A percentile compares a stretch with the other conserved stretches of the same genome.
phyloP scores from a whole-genome alignment of 30 jellyfish, hydroid and myxozoan genomes.

The Hydractinia echinata region DNA sequence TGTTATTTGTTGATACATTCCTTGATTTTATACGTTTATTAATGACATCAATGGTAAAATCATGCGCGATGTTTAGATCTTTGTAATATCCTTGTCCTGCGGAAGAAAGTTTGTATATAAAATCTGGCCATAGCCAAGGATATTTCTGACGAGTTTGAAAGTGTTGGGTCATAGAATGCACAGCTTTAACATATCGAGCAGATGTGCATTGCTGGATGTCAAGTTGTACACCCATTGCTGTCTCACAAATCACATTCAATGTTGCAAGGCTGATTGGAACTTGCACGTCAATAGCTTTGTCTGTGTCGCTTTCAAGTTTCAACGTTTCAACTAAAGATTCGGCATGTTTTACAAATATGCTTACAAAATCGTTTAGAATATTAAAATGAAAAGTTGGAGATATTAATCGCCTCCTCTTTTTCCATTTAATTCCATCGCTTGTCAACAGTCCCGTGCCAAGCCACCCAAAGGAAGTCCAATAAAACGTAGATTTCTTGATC shows the following conservation, averaged over 20 bases:
- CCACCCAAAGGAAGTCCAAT: slow-evolving; percentile 57
- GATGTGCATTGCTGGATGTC: slow-evolving; percentile 51
- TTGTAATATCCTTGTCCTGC: slow-evolving; percentile 17
- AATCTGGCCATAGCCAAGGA: slow-evolving; percentile 54
- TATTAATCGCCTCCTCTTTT: slow-evolving; percentile 56
- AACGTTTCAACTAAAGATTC: slow-evolving; percentile 39
- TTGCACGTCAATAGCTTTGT: slow-evolving; percentile 27
- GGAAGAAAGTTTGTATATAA: slow-evolving; percentile 14
- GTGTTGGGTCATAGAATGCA: slow-evolving; percentile 7
- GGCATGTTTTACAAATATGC: slow-evolving; percentile 53
- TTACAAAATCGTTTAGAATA: slow-evolving; percentile 59
- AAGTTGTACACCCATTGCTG: slow-evolving; percentile 90
- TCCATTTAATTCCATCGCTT: slow-evolving; percentile 79
- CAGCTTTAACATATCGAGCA: slow-evolving; percentile 61
- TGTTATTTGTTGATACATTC: neutral
- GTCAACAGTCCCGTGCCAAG: slow-evolving; percentile 62
- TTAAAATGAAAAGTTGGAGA: slow-evolving; percentile 91
- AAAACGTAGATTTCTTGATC: slow-evolving; percentile 49
- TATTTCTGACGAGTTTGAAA: slow-evolving; percentile 22
- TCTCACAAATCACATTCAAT: slow-evolving; percentile 34
- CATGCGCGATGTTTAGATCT: slow-evolving; percentile 13
- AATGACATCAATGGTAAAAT: slow-evolving; percentile 34
- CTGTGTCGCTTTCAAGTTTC: slow-evolving; percentile 3
- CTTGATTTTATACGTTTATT: neutral
- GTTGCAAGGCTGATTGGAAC: slow-evolving; percentile 15